phyloP scores from a whole-genome alignment of 2,888 invertebrate genomes.

The Nymphalis urticae region DNA sequence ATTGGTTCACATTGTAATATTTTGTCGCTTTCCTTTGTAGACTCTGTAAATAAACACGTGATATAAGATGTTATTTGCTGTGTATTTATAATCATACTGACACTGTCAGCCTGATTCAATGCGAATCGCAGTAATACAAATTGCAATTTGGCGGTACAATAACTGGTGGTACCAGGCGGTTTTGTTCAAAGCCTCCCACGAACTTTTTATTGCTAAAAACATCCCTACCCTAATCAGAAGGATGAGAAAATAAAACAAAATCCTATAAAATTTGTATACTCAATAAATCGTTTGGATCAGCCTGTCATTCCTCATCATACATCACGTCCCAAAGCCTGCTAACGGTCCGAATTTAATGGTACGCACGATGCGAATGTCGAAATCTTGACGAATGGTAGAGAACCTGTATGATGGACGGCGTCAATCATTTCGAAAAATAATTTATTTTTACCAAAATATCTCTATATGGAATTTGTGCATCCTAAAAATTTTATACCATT shows the following conservation, averaged over 20 bases:
- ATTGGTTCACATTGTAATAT: too few relatives aligned
- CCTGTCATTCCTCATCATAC: slow-evolving; percentile 29
- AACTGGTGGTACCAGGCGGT: too few relatives aligned
- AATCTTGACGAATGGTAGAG: slow-evolving; percentile 23
- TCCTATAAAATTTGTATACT: background rate
- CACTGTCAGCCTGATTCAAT: too few relatives aligned
- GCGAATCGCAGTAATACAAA: too few relatives aligned
- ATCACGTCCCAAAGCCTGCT: slow-evolving; percentile 28
- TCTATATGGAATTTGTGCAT: background rate
- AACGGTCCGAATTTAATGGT: slow-evolving; percentile 26
- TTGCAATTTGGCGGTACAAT: too few relatives aligned
- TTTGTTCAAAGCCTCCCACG: background rate
- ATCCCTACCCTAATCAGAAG: background rate
- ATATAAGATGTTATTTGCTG: too few relatives aligned
- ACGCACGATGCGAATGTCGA: slow-evolving; percentile 24
- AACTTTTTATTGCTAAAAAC: background rate
- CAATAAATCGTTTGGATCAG: slow-evolving; percentile 17
- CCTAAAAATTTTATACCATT: too few relatives aligned
- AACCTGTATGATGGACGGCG: slow-evolving; percentile 24
- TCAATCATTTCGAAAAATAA: slow-evolving; percentile 29
- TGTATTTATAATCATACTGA: too few relatives aligned
- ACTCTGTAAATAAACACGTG: too few relatives aligned
- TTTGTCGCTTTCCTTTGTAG: too few relatives aligned
- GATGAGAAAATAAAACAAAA: background rate
- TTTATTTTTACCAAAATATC: slow-evolving; percentile 17